phyloP scores from a whole-genome alignment of 2,888 invertebrate genomes.

The Tinea trinotella region DNA sequence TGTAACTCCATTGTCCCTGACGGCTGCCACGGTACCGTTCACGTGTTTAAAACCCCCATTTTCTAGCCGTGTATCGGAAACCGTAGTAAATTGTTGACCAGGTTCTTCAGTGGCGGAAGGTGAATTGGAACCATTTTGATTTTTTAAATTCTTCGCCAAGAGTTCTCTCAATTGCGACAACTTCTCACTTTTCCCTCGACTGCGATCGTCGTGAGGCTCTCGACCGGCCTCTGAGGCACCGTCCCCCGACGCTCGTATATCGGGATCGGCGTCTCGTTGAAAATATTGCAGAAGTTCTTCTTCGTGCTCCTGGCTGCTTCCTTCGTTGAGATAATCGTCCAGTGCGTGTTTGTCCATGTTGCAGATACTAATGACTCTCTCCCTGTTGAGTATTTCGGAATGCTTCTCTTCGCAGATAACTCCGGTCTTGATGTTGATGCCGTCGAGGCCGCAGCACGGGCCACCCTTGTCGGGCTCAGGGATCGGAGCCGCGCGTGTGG shows the following conservation, averaged over 20 bases:
- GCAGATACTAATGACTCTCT: slow-evolving; percentile 81
- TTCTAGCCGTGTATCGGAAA: slow-evolving; percentile 25
- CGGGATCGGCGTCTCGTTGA: slow-evolving; percentile 57
- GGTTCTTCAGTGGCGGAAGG: slow-evolving; percentile 19
- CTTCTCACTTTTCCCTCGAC: slow-evolving; percentile 74
- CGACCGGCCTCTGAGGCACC: slow-evolving; percentile 57
- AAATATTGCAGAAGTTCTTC: slow-evolving; percentile 89
- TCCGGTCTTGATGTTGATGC: slow-evolving; percentile 54
- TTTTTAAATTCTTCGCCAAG: slow-evolving; percentile 76
- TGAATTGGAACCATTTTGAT: slow-evolving; percentile 50
- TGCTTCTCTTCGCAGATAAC: slow-evolving; percentile 65
- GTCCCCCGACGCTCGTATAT: slow-evolving; percentile 25
- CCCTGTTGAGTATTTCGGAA: slow-evolving; percentile 61
- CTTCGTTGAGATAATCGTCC: slow-evolving; percentile 85
- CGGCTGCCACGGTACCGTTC: slow-evolving; percentile 26
- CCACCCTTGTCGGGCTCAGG: slow-evolving; percentile 29
- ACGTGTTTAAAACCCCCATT: slow-evolving; percentile 49
- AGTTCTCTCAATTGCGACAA: slow-evolving; percentile 82
- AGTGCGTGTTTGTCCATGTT: slow-evolving; percentile 85
- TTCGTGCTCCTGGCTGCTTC: slow-evolving; percentile 85
- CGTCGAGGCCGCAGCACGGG: slow-evolving; percentile 66
- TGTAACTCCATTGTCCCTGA: slow-evolving; percentile 27
- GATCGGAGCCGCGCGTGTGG: slow-evolving; percentile 37
- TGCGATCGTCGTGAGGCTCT: slow-evolving; percentile 64
- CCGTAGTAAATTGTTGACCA: slow-evolving; percentile 28